Conservation (phyloP, 2,888 invertebrate species). For the Pocota personata region DNA sequence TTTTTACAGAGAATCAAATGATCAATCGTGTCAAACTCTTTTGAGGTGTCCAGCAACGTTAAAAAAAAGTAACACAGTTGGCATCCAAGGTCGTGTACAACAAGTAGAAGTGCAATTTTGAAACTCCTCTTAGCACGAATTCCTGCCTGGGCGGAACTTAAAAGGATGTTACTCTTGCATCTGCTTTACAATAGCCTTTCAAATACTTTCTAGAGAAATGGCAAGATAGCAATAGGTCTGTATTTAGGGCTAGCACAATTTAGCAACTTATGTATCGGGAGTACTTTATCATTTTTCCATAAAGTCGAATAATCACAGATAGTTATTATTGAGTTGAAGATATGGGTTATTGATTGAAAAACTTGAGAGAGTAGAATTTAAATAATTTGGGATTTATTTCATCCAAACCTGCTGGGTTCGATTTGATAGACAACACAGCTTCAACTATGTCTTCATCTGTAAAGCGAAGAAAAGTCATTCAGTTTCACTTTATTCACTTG, state of each 20-base stretch:
- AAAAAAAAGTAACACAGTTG: too few species aligned
- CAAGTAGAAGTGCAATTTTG: too few species aligned
- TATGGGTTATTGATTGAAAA: neutral
- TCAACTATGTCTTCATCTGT: neutral
- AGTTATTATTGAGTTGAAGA: neutral
- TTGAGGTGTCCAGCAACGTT: too few species aligned
- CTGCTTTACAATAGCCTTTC: neutral
- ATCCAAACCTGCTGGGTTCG: neutral
- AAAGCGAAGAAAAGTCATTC: neutral
- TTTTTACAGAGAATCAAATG: too few species aligned
- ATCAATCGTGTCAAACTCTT: too few species aligned
- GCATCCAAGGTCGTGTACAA: too few species aligned
- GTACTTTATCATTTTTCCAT: slow-evolving; percentile 8
- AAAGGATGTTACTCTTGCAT: too few species aligned
- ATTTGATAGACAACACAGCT: neutral
- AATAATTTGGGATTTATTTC: neutral
- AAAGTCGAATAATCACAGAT: neutral
- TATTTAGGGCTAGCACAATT: neutral
- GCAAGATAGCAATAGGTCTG: neutral
- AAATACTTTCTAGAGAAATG: neutral
- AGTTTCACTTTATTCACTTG: too few species aligned
- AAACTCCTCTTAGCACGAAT: too few species aligned
- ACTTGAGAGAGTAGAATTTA: neutral
- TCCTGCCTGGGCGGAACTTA: too few species aligned
- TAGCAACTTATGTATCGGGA: neutral